Percentiles rank a stretch among this genome's conserved stretches.
Conservation (phyloP, 2,797 vertebrate genomes). For the Nasua narica region DNA sequence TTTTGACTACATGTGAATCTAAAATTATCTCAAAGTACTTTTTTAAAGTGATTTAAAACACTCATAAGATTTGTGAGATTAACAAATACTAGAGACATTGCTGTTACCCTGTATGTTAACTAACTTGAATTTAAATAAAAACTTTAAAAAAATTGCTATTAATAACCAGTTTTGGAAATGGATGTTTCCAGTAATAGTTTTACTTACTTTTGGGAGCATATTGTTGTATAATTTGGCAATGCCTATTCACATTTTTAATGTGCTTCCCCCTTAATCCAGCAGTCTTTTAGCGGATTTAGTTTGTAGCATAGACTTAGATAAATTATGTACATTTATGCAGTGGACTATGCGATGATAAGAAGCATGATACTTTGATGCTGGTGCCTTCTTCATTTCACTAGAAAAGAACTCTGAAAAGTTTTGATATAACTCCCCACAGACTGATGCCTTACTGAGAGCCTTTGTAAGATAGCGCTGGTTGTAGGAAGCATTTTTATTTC, state of each 20-base stretch:
- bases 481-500: slow-evolving; percentile 3
- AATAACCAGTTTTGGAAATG: not conserved
- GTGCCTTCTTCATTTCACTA: not conserved
- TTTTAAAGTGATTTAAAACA: not conserved
- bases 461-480: not conserved
- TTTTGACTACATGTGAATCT: not conserved
- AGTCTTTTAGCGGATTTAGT: not conserved
- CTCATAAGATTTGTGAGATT: not conserved
- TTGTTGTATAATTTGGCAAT: not conserved
- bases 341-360: not conserved
- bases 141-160: not conserved
- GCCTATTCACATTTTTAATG: not conserved
- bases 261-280: not conserved
- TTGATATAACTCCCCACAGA: not conserved
- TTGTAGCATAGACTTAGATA: not conserved
- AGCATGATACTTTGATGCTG: not conserved
- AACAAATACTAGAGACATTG: not conserved
- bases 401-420: not conserved
- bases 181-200: not conserved
- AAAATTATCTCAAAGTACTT: not conserved
- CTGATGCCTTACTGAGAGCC: not conserved
- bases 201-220: not conserved
- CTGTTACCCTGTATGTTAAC: not conserved
- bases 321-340: not conserved
- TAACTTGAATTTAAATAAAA: not conserved